These are phyloP conservation scores for Fregetta grallaria DNA, from an alignment of 2,113 vertebrate genomes.

Conservation along the genomic window DNA sequence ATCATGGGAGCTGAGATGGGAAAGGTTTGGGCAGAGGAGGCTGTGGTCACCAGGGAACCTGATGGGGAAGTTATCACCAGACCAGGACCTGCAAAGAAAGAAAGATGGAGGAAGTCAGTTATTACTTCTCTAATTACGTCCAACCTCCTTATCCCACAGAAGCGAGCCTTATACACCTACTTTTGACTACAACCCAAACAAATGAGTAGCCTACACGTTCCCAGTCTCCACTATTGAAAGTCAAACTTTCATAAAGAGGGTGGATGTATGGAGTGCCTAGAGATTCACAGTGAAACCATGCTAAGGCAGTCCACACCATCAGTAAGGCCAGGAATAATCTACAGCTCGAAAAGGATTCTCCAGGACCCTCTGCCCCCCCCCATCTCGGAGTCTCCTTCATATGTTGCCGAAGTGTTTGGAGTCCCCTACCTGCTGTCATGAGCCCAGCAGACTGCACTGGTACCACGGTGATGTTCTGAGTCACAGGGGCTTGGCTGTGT, in stretches of 20 bases:
- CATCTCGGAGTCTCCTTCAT: fast-evolving
- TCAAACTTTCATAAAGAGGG: not conserved
- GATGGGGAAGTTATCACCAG: slow-evolving; percentile 95
- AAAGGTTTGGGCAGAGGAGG: slow-evolving; percentile 83
- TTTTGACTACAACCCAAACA: not conserved
- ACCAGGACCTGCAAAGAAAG: slow-evolving; percentile 82
- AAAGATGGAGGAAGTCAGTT: slow-evolving; percentile 23
- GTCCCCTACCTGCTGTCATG: slow-evolving; percentile 89
- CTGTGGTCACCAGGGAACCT: slow-evolving; percentile 92
- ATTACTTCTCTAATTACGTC: not conserved
- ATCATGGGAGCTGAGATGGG: slow-evolving; percentile 95
- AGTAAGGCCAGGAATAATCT: not conserved
- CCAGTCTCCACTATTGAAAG: not conserved
- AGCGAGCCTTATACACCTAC: not conserved
- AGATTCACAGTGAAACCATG: not conserved
- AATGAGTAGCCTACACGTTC: not conserved
- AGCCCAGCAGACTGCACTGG: slow-evolving; percentile 93
- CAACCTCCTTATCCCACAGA: not conserved
- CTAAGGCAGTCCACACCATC: not conserved
- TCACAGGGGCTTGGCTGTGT: slow-evolving; percentile 86
- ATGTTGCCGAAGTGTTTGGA: fast-evolving
- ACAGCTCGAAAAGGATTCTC: not conserved
- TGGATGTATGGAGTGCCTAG: not conserved
- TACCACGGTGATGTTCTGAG: slow-evolving; percentile 95
- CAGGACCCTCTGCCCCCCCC: fast-evolving